Percentiles rank a stretch among this genome's conserved stretches.
Evolutionary conservation across 2,888 invertebrate genomes (phyloP).

Genomic region (Halictus ligatus): DNA sequence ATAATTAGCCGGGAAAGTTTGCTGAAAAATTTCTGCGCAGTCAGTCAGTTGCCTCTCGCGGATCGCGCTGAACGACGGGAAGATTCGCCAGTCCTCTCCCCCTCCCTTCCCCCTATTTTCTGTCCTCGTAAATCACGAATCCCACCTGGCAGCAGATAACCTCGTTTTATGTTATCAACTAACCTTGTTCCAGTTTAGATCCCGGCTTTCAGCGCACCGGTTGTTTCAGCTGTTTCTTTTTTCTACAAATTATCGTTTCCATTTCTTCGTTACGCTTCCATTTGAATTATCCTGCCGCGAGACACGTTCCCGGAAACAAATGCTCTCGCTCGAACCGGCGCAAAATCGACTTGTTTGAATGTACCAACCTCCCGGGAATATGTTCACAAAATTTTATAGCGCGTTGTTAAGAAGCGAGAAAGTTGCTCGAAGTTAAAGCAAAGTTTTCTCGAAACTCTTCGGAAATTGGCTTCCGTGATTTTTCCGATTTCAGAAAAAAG

Average conservation of each 20-base stretch:
- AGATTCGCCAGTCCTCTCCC: background rate
- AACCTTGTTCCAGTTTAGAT: slow-evolving; percentile 54
- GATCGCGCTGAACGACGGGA: background rate
- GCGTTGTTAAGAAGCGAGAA: background rate
- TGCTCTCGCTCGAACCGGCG: background rate
- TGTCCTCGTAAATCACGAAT: slow-evolving; percentile 47
- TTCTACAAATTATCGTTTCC: background rate
- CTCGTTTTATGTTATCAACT: slow-evolving; percentile 55
- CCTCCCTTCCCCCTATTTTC: slow-evolving; percentile 6
- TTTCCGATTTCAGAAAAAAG: too few species aligned
- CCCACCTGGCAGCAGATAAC: slow-evolving; percentile 48
- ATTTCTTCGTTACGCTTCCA: background rate
- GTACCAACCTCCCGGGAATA: background rate
- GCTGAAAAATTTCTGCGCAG: background rate
- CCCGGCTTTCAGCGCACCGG: slow-evolving; percentile 11
- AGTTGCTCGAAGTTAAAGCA: background rate
- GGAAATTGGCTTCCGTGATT: too few species aligned
- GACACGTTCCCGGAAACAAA: background rate
- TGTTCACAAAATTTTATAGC: background rate
- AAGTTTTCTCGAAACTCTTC: too few species aligned
- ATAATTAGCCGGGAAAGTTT: background rate
- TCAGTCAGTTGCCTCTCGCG: background rate
- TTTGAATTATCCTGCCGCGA: background rate
- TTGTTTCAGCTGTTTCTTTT: slow-evolving; percentile 23
- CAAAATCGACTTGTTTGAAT: background rate